These are phyloP conservation scores for Hippopotamyrus pictus DNA, from an alignment of 2,797 vertebrate genomes.

Conservation along the genomic window DNA sequence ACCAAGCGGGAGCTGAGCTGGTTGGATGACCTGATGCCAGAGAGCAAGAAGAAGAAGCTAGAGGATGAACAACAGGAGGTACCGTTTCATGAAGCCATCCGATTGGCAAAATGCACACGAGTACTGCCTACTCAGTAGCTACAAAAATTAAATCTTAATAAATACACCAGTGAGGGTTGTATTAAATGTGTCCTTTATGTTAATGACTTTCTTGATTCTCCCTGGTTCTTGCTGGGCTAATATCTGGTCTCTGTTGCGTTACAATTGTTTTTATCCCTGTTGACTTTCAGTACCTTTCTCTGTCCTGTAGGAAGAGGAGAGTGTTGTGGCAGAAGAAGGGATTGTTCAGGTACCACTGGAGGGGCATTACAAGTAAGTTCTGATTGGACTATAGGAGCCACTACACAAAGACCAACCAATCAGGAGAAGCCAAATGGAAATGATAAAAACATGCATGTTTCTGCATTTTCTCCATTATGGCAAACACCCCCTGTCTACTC, in stretches of 20 bases:
- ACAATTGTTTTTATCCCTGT: background rate
- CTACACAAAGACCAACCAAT: background rate
- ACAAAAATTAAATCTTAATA: background rate
- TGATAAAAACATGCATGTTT: background rate
- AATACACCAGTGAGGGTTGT: background rate
- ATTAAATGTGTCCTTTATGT: background rate
- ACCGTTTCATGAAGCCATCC: background rate
- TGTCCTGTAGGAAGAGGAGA: constrained; percentile 82
- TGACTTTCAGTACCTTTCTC: background rate
- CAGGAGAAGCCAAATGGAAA: background rate
- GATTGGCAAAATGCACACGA: background rate
- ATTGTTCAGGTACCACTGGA: constrained; percentile 89
- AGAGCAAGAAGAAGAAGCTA: constrained; percentile 99
- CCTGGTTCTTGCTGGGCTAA: background rate
- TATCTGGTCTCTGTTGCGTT: background rate
- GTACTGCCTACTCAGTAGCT: background rate
- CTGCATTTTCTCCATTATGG: background rate
- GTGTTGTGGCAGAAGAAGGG: constrained; percentile 87
- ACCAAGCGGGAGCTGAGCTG: constrained; percentile 93
- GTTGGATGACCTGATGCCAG: constrained; percentile 97
- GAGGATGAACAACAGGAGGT: constrained; percentile 96
- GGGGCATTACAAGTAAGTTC: constrained; percentile 80
- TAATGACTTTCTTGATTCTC: background rate
- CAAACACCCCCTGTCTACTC: background rate
- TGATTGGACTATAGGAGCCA: background rate